These are phyloP conservation scores for Heliornis fulica DNA, from an alignment of 2,113 vertebrate species.

Conservation along the genomic window DNA sequence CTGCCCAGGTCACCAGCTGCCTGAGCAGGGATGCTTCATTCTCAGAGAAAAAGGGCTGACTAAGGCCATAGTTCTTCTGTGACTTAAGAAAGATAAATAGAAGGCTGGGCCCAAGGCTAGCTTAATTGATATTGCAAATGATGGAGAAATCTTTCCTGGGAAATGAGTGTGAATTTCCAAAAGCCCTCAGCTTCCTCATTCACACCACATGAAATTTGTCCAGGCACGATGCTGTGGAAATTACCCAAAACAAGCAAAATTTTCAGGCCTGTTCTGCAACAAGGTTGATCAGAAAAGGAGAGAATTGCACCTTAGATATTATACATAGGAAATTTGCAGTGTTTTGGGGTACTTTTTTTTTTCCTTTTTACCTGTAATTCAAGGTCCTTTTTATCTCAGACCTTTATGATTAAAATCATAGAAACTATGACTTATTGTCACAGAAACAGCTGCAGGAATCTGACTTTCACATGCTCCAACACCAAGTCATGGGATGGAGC, in stretches of 20 bases:
- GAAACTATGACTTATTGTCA: not conserved
- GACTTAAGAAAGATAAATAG: not conserved
- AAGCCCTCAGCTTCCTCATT: not conserved
- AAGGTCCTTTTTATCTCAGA: not conserved
- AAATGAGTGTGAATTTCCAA: not conserved
- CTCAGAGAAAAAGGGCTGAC: not conserved
- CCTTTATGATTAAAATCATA: not conserved
- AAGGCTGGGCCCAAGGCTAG: not conserved
- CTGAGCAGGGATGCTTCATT: not conserved
- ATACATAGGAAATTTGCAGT: accelerated
- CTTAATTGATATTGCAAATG: not conserved
- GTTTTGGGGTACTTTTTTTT: not conserved
- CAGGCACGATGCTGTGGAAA: not conserved
- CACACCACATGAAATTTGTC: not conserved
- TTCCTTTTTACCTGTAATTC: not conserved
- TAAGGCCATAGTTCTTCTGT: not conserved
- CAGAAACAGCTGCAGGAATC: not conserved
- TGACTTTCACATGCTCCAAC: not conserved
- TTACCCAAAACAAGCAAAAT: not conserved
- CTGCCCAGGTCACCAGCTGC: not conserved
- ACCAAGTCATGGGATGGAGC: not conserved
- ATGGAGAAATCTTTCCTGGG: not conserved
- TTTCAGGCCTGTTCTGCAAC: not conserved
- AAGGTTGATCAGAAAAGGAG: not conserved
- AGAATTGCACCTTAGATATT: not conserved